Evolutionary conservation across 1,140 invertebrate species (phyloP), one percentile per base, ranked within the genome.

Genomic region (Geopemphigus sp.): DNA sequence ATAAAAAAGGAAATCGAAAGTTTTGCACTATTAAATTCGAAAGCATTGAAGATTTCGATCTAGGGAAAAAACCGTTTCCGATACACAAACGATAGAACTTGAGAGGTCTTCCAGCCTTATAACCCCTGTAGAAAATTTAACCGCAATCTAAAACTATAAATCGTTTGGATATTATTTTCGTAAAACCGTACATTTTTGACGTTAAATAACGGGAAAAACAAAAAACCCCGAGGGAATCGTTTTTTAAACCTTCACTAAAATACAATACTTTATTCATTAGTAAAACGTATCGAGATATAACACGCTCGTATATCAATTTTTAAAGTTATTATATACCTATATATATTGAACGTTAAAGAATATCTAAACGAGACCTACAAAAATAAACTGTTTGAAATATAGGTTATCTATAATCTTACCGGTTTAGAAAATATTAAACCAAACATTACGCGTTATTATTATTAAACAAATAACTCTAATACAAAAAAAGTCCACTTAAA

Each of bases 11-110:
- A 64, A 32, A 64, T 29, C 8, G 26, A 64, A 64, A 64, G 61
- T 64, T 64, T 63, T 39, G 29, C 61, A 64, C 57, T 59, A 59
- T 64, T 64, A 64, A 32, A 32, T 64, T 32, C 32, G 61, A 64
- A 64, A 32, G 29, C 61, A 63, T 14, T 29, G 10, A 63, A 63
- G 24, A 63, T 63, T 63, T 63, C 26, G 5, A 63, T 63, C 59
- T 63, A 2, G 15, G 26, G 26, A 61, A 61, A 63, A 63, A 39
- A 39, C 32, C 32, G 19, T 64, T 29, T 64, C 17, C 6, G 29
- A 64, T 32, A 39, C 61, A 64, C 17, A n/a, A 64, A 64, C 29
- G 26, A 29, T 64, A 17, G 29, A 64, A 64, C 29, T 64, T 64
- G 32, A 32, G 24, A 64, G 17, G 29, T 39, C 19, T 32, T 32